Conservation (phyloP, 2,113 vertebrate genomes). For the Oryzias melastigma region DNA sequence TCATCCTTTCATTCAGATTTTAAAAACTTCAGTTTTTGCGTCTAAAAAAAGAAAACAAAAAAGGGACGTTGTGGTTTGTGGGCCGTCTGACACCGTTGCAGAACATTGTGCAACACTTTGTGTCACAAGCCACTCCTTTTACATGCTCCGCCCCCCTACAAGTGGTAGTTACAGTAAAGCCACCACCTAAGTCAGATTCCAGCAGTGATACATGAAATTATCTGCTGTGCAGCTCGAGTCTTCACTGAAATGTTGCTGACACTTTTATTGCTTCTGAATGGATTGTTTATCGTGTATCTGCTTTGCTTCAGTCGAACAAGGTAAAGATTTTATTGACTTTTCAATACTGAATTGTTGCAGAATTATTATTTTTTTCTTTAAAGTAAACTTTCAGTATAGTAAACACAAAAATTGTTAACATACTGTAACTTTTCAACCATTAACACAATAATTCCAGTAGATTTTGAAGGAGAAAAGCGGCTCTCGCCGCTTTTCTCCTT, state of each 20-base stretch:
- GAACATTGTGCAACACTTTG: slow-evolving; percentile 39
- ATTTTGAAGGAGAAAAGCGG: too few relatives aligned
- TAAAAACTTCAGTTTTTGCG: background rate
- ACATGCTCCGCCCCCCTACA: slow-evolving; percentile 45
- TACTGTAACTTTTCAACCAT: too few relatives aligned
- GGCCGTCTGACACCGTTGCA: background rate
- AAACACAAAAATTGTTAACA: background rate
- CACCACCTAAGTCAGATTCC: slow-evolving; percentile 15
- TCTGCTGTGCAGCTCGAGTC: slow-evolving; percentile 10
- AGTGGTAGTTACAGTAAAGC: slow-evolving; percentile 8
- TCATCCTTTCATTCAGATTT: background rate
- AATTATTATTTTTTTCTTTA: background rate
- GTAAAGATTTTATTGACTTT: slow-evolving; percentile 49
- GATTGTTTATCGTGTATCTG: slow-evolving; percentile 45
- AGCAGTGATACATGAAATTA: slow-evolving; percentile 6
- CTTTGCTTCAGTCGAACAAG: slow-evolving; percentile 56
- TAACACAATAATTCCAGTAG: too few relatives aligned
- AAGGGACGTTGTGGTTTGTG: background rate
- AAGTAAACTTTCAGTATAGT: background rate
- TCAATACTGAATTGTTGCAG: background rate
- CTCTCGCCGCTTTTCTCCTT: too few relatives aligned
- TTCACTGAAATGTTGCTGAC: slow-evolving; percentile 60
- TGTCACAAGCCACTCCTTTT: slow-evolving; percentile 56
- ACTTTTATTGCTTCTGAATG: slow-evolving; percentile 46
- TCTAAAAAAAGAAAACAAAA: background rate